A percentile compares a stretch with the other conserved stretches of the same genome.
Evolutionary conservation across 1,140 invertebrate species (phyloP).

Genomic region (Sycophaga agraensis): DNA sequence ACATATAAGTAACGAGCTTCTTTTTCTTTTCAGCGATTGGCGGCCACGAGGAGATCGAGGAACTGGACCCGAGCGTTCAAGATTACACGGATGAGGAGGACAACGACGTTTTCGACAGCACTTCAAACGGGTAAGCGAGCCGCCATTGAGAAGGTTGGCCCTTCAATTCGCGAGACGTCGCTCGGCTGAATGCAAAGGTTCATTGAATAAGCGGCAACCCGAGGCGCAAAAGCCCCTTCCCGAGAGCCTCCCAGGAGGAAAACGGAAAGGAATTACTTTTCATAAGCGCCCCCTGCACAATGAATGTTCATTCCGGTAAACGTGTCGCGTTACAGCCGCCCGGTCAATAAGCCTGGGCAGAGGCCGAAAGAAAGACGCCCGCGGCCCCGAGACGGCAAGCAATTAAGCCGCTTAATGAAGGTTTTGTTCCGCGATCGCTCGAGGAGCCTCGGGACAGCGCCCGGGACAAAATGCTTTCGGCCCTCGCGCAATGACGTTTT

Average conservation of each 20-base stretch:
- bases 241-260: too few relatives aligned
- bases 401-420: slow-evolving; percentile 1
- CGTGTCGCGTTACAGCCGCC: neutral
- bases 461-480: too few relatives aligned
- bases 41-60: slow-evolving; percentile 28
- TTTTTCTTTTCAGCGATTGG: slow-evolving; percentile 5
- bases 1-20: neutral
- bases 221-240: too few relatives aligned
- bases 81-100: slow-evolving; percentile 45
- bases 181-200: too few relatives aligned
- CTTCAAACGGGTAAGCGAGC: slow-evolving; percentile 39
- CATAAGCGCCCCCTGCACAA: too few relatives aligned
- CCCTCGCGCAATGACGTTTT: slow-evolving; percentile 12
- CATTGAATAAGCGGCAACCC: too few relatives aligned
- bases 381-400: neutral
- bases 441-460: neutral
- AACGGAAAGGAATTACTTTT: too few relatives aligned
- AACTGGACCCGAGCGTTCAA: slow-evolving; percentile 39
- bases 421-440: neutral
- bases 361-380: neutral
- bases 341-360: too few relatives aligned
- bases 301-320: neutral
- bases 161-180: too few relatives aligned
- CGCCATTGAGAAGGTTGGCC: too few relatives aligned
- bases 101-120: slow-evolving; percentile 43